Percentiles rank a stretch among this genome's conserved stretches.
Evolutionary conservation across 2,113 vertebrate genomes (phyloP).

Genomic region (Platycercus adscitus): DNA sequence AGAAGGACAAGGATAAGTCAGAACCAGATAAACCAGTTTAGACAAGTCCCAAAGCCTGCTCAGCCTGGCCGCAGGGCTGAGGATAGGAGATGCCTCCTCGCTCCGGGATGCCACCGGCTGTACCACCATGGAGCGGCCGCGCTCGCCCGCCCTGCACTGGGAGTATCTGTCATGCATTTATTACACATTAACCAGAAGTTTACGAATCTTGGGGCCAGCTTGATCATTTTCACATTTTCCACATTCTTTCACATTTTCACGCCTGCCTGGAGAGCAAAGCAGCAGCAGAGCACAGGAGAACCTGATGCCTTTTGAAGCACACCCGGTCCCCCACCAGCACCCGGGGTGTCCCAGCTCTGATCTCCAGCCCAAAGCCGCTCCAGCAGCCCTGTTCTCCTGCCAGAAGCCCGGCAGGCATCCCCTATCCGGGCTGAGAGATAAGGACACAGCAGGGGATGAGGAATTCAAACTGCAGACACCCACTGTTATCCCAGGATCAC

Average conservation of each 20-base stretch:
- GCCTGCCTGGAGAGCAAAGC: constrained; percentile 39
- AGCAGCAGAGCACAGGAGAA: neutral
- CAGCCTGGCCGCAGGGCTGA: neutral
- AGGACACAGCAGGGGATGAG: neutral
- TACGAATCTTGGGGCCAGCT: constrained; percentile 48
- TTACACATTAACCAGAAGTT: constrained; percentile 65
- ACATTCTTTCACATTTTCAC: constrained; percentile 58
- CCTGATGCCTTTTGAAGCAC: neutral
- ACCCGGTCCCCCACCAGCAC: neutral
- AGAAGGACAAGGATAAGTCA: neutral
- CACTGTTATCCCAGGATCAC: neutral
- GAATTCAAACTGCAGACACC: rapidly evolving
- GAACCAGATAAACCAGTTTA: constrained; percentile 40
- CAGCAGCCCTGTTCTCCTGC: neutral
- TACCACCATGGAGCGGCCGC: neutral
- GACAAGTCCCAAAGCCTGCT: neutral
- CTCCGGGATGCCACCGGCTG: neutral
- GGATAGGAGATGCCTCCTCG: neutral
- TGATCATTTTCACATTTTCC: constrained; percentile 53
- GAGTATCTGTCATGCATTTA: neutral
- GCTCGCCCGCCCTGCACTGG: neutral
- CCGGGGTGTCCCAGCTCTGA: neutral
- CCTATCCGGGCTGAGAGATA: rapidly evolving
- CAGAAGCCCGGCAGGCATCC: neutral
- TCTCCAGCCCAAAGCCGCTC: neutral